Conservation (phyloP, 2,113 vertebrate species). For the Colistium nudipinnis region DNA sequence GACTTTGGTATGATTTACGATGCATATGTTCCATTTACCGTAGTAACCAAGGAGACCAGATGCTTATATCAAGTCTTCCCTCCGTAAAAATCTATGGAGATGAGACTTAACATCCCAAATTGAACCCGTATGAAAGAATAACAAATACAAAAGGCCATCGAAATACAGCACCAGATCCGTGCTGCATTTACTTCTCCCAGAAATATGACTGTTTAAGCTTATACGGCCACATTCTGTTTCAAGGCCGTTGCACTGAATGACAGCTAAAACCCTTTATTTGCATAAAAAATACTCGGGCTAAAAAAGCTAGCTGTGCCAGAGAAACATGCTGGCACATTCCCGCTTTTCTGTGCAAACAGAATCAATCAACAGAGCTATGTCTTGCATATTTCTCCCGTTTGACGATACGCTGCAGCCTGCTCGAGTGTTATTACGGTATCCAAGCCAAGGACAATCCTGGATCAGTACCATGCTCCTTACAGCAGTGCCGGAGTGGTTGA, state of each 20-base stretch:
- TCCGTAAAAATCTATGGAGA: neutral
- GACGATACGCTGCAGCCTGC: neutral
- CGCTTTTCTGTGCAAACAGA: neutral
- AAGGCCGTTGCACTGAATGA: neutral
- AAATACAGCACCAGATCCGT: neutral
- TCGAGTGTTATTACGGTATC: constrained; percentile 15
- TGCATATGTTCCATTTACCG: neutral
- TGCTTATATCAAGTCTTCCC: neutral
- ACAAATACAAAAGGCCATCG: too few relatives aligned
- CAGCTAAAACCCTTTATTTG: neutral
- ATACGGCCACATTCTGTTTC: neutral
- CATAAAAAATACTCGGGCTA: neutral
- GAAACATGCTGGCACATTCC: neutral
- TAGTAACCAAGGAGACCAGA: neutral
- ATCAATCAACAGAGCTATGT: constrained; percentile 13
- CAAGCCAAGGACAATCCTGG: constrained; percentile 46
- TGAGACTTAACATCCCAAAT: neutral
- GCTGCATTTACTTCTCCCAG: neutral
- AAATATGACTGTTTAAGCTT: neutral
- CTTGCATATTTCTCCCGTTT: constrained; percentile 1
- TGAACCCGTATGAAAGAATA: neutral
- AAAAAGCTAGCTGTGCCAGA: neutral
- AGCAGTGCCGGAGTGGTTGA: constrained; percentile 24
- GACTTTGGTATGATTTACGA: constrained; percentile 24
- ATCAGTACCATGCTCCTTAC: constrained; percentile 14